Conservation (phyloP, 2,888 invertebrate species). For the Tholera decimalis region DNA sequence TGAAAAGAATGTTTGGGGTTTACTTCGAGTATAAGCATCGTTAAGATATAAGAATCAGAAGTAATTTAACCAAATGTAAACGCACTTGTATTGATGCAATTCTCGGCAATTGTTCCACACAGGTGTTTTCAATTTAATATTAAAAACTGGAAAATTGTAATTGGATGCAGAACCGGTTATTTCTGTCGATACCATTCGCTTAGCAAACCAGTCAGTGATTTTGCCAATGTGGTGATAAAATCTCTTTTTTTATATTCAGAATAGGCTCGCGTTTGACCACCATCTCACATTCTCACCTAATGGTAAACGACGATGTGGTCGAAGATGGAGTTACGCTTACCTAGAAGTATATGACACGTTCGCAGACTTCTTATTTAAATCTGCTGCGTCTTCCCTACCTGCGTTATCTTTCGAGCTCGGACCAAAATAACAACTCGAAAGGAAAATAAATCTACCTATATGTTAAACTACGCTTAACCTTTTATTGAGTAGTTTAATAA, state of each 20-base stretch:
- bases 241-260: too few relatives aligned
- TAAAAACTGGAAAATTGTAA: conserved; percentile 23
- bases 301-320: too few relatives aligned
- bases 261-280: too few relatives aligned
- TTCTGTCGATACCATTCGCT: conserved; percentile 19
- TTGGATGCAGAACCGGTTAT: conserved; percentile 46
- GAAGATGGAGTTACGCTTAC: too few relatives aligned
- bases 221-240: conserved; percentile 8
- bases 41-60: not conserved
- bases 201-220: conserved; percentile 16
- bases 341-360: conserved; percentile 13
- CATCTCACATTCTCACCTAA: too few relatives aligned
- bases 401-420: not conserved
- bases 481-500: not conserved
- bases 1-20: not conserved
- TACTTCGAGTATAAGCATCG: not conserved
- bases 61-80: conserved; percentile 6
- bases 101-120: conserved; percentile 31
- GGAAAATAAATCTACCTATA: too few relatives aligned
- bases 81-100: conserved; percentile 25
- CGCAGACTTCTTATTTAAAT: not conserved
- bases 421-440: not conserved
- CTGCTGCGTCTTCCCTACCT: not conserved
- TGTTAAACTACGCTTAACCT: too few relatives aligned
- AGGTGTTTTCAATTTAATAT: conserved; percentile 29